Conservation (phyloP, 2,797 vertebrate species). For the Pristis pectinata region DNA sequence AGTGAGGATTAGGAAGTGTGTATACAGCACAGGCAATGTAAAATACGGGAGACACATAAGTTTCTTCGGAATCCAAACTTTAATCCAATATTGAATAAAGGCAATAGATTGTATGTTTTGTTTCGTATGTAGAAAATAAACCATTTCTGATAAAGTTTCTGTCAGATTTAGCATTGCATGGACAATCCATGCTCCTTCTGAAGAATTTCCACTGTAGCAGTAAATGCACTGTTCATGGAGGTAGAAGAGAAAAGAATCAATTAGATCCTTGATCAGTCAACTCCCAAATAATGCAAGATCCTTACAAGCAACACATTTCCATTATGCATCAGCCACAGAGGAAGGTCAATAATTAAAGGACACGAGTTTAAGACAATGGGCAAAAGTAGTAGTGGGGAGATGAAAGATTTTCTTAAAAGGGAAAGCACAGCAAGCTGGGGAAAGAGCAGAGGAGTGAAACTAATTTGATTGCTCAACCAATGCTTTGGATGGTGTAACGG, state of each 20-base stretch:
- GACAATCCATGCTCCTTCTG: conserved; percentile 71
- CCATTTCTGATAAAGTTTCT: background rate
- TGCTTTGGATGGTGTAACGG: background rate
- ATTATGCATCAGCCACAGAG: too few relatives aligned
- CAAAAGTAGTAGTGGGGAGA: too few relatives aligned
- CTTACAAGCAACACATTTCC: background rate
- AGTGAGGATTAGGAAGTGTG: background rate
- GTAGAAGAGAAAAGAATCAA: conserved; percentile 39
- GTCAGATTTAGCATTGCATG: conserved; percentile 41
- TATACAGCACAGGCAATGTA: background rate
- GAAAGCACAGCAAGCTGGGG: too few relatives aligned
- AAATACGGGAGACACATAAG: too few relatives aligned
- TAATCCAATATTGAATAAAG: background rate
- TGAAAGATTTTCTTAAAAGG: too few relatives aligned
- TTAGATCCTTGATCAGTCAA: background rate
- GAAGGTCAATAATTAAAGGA: too few relatives aligned
- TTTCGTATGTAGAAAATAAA: background rate
- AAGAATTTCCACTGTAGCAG: conserved; percentile 69
- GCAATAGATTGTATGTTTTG: background rate
- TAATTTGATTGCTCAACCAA: too few relatives aligned
- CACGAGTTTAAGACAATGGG: too few relatives aligned
- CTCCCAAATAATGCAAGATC: background rate
- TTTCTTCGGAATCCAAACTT: background rate
- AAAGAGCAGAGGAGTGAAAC: too few relatives aligned
- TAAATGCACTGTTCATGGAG: conserved; percentile 66